A percentile compares a stretch with the other conserved stretches of the same genome.
These are phyloP conservation scores for Pyralis farinalis DNA, from an alignment of 2,888 invertebrate genomes.

Conservation along the genomic window DNA sequence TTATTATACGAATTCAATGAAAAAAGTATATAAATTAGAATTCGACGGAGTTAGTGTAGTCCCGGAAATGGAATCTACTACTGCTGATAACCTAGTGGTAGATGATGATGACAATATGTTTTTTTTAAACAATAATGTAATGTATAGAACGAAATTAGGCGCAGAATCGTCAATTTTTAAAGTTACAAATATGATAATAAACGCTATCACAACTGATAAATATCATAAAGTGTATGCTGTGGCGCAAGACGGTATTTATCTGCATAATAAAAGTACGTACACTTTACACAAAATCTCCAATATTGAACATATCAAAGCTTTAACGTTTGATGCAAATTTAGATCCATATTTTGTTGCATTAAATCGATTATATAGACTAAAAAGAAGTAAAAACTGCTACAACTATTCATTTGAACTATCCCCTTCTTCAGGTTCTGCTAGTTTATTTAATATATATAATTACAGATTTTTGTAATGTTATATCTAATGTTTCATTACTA, in stretches of 20 bases:
- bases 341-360: conserved; percentile 54
- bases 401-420: no score
- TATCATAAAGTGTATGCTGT: conserved; percentile 44
- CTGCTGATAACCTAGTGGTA: conserved; percentile 46
- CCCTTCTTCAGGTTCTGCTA: no score
- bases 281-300: conserved; percentile 53
- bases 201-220: conserved; percentile 43
- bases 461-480: no score
- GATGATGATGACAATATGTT: conserved; percentile 62
- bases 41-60: conserved; percentile 41
- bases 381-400: no score
- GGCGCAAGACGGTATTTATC: conserved; percentile 48
- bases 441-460: no score
- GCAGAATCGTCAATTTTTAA: conserved; percentile 26
- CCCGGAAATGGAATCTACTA: conserved; percentile 40
- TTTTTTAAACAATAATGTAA: conserved; percentile 40
- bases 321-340: conserved; percentile 49
- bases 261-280: conserved; percentile 65
- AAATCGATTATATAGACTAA: conserved; percentile 53
- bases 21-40: conserved; percentile 52
- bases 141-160: conserved; percentile 53
- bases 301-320: conserved; percentile 43
- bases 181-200: conserved; percentile 19
- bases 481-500: no score
- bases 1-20: conserved; percentile 45